phyloP scores from a whole-genome alignment of 2,113 vertebrate species.

The Lepus americanus region DNA sequence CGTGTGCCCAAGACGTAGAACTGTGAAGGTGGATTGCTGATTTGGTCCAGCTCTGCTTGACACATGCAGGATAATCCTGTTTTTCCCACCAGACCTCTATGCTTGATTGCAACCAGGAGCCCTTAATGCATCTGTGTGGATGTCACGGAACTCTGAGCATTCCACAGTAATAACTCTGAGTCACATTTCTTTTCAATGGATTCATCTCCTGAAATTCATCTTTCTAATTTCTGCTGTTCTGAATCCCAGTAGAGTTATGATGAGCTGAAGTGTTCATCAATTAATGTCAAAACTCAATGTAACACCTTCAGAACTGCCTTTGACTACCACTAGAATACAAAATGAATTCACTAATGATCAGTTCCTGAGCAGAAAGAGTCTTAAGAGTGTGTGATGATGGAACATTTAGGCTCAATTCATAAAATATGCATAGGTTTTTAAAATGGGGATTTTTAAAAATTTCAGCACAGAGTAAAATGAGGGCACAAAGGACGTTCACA shows the following conservation, averaged over 20 bases:
- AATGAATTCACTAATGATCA: slow-evolving; percentile 82
- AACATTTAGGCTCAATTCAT: slow-evolving; percentile 70
- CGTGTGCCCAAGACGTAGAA: background rate
- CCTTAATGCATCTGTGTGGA: slow-evolving; percentile 41
- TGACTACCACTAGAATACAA: slow-evolving; percentile 78
- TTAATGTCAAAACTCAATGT: slow-evolving; percentile 80
- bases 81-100: background rate
- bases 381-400: slow-evolving; percentile 56
- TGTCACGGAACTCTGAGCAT: slow-evolving; percentile 58
- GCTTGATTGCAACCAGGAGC: background rate
- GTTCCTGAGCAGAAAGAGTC: slow-evolving; percentile 41
- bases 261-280: slow-evolving; percentile 83
- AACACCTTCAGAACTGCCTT: slow-evolving; percentile 76
- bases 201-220: slow-evolving; percentile 83
- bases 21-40: background rate
- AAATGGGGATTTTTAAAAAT: slow-evolving; percentile 66
- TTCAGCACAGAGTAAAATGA: slow-evolving; percentile 46
- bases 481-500: background rate
- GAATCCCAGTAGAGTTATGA: slow-evolving; percentile 81
- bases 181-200: slow-evolving; percentile 80
- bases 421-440: slow-evolving; percentile 71
- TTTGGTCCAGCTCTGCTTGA: background rate
- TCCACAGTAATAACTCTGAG: slow-evolving; percentile 78
- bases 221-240: slow-evolving; percentile 83
- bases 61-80: background rate